These are phyloP conservation scores for Micronycteris hirsuta DNA, from an alignment of 2,113 vertebrate genomes.

Conservation along the genomic window DNA sequence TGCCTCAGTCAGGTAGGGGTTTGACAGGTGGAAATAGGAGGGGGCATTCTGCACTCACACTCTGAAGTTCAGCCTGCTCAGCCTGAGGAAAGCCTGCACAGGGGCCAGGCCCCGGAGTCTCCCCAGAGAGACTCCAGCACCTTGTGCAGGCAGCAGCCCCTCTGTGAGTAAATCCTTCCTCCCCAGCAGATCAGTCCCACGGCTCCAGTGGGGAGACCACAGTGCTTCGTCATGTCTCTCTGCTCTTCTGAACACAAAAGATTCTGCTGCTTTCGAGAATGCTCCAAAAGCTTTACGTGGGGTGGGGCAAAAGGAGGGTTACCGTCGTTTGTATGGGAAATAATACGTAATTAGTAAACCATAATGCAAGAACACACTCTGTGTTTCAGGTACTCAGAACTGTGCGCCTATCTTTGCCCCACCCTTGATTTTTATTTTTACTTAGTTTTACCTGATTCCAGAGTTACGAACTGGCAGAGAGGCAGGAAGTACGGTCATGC, in stretches of 20 bases:
- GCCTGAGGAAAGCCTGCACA: not conserved
- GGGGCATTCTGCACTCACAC: not conserved
- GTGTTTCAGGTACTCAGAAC: no score
- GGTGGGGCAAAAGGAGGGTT: not conserved
- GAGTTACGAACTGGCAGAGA: not conserved
- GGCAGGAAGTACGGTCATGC: rapidly evolving
- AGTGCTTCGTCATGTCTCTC: rapidly evolving
- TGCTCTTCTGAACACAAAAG: not conserved
- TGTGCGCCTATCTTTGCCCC: no score
- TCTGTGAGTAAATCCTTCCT: not conserved
- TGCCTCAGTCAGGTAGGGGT: not conserved
- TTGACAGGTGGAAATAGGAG: not conserved
- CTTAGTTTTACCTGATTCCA: not conserved
- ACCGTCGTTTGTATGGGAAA: not conserved
- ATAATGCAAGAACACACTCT: no score
- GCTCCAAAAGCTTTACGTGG: not conserved
- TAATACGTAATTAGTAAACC: not conserved
- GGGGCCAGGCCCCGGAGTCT: not conserved
- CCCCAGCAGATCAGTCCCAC: rapidly evolving
- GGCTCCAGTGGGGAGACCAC: not conserved
- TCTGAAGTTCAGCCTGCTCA: not conserved
- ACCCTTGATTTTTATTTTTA: not conserved
- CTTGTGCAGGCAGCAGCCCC: not conserved
- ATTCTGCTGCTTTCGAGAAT: not conserved
- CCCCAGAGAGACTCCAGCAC: not conserved